These are phyloP conservation scores for Oceanites oceanicus DNA, from an alignment of 2,113 vertebrate genomes.

Conservation along the genomic window DNA sequence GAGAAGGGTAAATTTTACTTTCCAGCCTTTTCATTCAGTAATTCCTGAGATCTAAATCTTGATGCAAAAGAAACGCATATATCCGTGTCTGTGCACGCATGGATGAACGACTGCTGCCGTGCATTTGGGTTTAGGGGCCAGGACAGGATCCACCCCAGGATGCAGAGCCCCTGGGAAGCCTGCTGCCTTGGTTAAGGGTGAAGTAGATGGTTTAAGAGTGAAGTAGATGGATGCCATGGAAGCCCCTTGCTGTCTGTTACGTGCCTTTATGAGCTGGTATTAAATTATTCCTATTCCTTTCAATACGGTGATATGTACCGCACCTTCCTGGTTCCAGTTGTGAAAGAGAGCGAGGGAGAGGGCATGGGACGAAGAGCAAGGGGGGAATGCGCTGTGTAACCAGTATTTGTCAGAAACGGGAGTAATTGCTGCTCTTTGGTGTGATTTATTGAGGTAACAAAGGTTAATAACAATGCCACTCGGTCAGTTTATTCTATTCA, in stretches of 20 bases:
- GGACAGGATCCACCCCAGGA: not conserved
- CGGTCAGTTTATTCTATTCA: conserved; percentile 81
- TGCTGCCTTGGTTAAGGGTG: not conserved
- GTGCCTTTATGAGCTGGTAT: not conserved
- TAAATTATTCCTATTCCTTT: not conserved
- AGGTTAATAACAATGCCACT: conserved; percentile 88
- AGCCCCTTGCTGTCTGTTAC: not conserved
- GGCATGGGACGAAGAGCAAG: not conserved
- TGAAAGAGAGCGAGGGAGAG: not conserved
- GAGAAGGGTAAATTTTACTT: not conserved
- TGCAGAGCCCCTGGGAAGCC: not conserved
- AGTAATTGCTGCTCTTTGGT: conserved; percentile 81
- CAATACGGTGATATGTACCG: not conserved
- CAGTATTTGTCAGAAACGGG: conserved; percentile 69
- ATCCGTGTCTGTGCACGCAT: accelerated
- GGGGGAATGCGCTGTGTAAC: not conserved
- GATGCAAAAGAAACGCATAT: not conserved
- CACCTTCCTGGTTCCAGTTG: not conserved
- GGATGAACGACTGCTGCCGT: not conserved
- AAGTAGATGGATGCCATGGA: not conserved
- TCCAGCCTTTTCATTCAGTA: conserved; percentile 1
- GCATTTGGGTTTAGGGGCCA: not conserved
- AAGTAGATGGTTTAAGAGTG: not conserved
- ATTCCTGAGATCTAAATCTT: not conserved
- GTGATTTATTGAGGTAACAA: conserved; percentile 86